Evolutionary conservation across 2,113 vertebrate genomes (phyloP).

Genomic region (Leptosomus discolor): DNA sequence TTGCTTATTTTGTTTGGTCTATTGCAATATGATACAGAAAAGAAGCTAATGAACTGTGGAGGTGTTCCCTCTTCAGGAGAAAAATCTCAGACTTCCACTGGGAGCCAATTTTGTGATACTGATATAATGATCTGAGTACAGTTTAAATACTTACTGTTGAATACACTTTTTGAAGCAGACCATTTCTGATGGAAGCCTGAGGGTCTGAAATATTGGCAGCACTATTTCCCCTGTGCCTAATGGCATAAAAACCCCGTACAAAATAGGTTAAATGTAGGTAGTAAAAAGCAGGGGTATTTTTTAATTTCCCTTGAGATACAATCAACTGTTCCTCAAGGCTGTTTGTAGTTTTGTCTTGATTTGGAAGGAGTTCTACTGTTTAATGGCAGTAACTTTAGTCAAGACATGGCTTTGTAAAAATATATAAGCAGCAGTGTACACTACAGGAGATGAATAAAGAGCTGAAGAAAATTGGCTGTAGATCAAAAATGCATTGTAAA

Average conservation of each 20-base stretch:
- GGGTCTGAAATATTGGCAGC: background rate
- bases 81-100: background rate
- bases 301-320: conserved; percentile 24
- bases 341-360: background rate
- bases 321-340: background rate
- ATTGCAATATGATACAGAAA: background rate
- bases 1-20: background rate
- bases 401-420: background rate
- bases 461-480: background rate
- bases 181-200: background rate
- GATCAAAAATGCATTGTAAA: background rate
- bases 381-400: background rate
- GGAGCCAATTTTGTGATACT: background rate
- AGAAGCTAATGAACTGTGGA: conserved; percentile 25
- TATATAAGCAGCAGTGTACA: background rate
- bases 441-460: background rate
- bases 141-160: conserved; percentile 19
- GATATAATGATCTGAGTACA: conserved; percentile 15
- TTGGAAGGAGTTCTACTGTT: background rate
- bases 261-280: background rate
- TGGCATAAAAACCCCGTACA: background rate
- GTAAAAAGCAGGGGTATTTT: background rate
- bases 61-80: background rate
- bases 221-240: conserved; percentile 10
- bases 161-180: background rate